Base-by-base conservation (phyloP, 2,797 vertebrate genomes). In the Amblyopsis hoosieri region DNA sequence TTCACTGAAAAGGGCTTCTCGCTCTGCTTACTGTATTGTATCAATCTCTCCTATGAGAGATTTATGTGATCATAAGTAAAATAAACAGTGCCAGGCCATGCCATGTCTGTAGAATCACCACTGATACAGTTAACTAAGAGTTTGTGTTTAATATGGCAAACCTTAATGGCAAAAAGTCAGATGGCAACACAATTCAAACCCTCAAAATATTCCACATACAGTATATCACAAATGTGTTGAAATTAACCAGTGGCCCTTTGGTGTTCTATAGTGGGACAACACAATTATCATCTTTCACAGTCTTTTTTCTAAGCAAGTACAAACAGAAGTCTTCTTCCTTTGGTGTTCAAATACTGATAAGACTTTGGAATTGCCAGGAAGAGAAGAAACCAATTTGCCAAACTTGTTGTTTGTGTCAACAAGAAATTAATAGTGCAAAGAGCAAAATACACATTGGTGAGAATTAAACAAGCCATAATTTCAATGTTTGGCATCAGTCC, bases 21-120 rank as follows among this genome's bases (percentile, higher is more conserved):
- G 12, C 6, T 48, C 14, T 63, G 42, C 57, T 8, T 59, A 14
- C 4, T 15, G 31, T 9, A 19, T 49, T 63, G 50, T 54, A 29
- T 31, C 11, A 68, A 57, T 72, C 51, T 72, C 66, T 76, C 71
- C 66, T 67, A n/a, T 68, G 79, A 82, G 74, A 73, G 75, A 82
- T 83, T 76, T 78, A 56, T 64, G 57, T 66, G 69, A 81, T 86
- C 81, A 82, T 66, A 77, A 76, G 76, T 74, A 74, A 80, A 81
- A 84, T 86, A 77, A 86, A 85, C 76, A 76, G 65, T 75, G 78
- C 84, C 81, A 80, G 53, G 69, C 74, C 3, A 29, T 84, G 80
- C 74, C 75, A 70, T 80, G 65, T 78, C 72, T 71, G 37, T 62
- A 72, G 65, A 74, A 84, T 71, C 74, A 69, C 71, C 56, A 33